Evolutionary conservation across 2,797 vertebrate species (phyloP), one percentile per base, ranked within the genome.

Genomic region (Leontocebus nigricollis): DNA sequence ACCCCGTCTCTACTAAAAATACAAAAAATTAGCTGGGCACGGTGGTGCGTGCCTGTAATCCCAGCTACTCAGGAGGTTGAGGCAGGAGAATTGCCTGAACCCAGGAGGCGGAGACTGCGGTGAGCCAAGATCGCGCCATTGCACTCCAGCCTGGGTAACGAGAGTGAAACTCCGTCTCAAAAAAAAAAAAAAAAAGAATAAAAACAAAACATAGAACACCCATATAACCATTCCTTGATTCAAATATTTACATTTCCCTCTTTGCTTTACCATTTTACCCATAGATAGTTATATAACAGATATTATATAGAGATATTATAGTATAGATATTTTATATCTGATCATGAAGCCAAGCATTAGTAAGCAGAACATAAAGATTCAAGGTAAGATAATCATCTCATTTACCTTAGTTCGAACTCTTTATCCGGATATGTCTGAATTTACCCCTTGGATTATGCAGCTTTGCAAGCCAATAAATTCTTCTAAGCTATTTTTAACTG

Each of bases 401-500:
- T 0, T 41, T 55, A 19, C 39, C 59, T 2, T 87, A 92, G 11
- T 50, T 30, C 10, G 64, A 90, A 67, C 4, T 15, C 22, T 90
- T 19, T 14, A 81, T 64, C 20, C 33, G 36, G 26, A 80, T 7
- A 81, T 36, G 26, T 7, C 15, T 92, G 50, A 77, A 64, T 48
- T 72, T 87, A 50, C 5, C 4, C 22, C 13, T 76, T 86, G 46
- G 44, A 64, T 46, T n/a, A 1, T 1, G 27, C 48, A 39, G 20
- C n/a, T 79, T 87, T n/a, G 2, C 13, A 81, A 93, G 46, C 19
- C 64, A 94, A 79, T 24, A 82, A 46, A 76, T 89, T 95, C n/a
- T 79, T 90, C 70, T 76, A 88, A 75, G 17, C 22, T 57, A 72
- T 82, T 92, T 24, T 93, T 75, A 95, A 93, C 7, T 94, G 73